Evolutionary conservation across 30 jellyfish, hydroid and myxozoan genomes (phyloP).

Genomic region (Euphysa ruthae): DNA sequence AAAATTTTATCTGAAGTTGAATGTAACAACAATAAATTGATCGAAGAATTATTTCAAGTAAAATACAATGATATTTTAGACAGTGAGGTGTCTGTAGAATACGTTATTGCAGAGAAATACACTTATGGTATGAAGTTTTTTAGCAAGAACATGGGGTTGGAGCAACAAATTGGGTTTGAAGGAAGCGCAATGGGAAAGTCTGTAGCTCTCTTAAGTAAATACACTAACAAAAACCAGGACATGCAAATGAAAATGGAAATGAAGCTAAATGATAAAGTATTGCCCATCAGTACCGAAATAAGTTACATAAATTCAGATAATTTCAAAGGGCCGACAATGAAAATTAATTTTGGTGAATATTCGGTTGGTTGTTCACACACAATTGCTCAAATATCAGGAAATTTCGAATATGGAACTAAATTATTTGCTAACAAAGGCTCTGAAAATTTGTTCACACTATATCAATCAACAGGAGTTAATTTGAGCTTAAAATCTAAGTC

Average conservation of each 20-base stretch:
- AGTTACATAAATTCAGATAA: not conserved
- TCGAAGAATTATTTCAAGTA: conserved; percentile 35
- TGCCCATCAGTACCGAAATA: conserved; percentile 19
- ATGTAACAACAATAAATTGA: conserved; percentile 38
- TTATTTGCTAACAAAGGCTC: conserved; percentile 25
- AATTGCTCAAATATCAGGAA: not conserved
- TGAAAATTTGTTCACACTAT: conserved; percentile 27
- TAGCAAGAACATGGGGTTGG: not conserved
- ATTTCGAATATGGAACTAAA: conserved; percentile 33
- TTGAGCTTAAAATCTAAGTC: conserved; percentile 37
- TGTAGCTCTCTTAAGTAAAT: not conserved
- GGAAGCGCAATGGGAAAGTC: conserved; percentile 6
- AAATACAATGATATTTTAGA: conserved; percentile 40
- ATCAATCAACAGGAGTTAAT: conserved; percentile 28
- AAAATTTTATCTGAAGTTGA: conserved; percentile 23
- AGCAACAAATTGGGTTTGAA: conserved; percentile 13
- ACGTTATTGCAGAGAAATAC: conserved; percentile 1
- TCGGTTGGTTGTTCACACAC: not conserved
- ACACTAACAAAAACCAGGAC: not conserved
- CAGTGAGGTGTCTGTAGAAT: conserved; percentile 37
- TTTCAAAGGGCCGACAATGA: not conserved
- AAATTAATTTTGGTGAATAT: conserved; percentile 1
- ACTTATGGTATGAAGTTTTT: conserved; percentile 17
- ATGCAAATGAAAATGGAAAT: not conserved
- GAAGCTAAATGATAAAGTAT: conserved; percentile 4